Evolutionary conservation across 2,113 vertebrate species (phyloP), one percentile per base, ranked within the genome.

Genomic region (Orthochromis indermauri): DNA sequence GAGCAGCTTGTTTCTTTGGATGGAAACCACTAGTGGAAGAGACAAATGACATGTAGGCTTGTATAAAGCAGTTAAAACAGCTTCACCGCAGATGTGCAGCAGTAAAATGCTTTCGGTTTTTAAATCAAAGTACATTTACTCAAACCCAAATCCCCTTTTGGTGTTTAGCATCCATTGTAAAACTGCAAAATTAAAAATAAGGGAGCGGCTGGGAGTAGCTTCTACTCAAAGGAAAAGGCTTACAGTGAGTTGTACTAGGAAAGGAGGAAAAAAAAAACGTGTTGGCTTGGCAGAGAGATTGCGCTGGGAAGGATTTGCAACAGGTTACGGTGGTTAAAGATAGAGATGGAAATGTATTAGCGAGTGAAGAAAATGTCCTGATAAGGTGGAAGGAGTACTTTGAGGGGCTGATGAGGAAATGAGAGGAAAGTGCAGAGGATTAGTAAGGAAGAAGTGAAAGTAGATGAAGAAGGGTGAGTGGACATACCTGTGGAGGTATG

Each of bases 181-280:
- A 33, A 55, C 21, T 2, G 51, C 51, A 54, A 57, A 66, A 66
- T 66, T 37, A 5, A 37, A 66, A 37, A 12, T 66, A 37, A 37
- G 31, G 28, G 9, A 63, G 17, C 2, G 0, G 17, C 59, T n/a
- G 4, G 10, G 31, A 66, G 33, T 13, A 68, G 1, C 63, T 68
- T 21, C 61, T 68, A 40, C 35, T 40, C 35, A 68, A 68, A 42
- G 1, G 66, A 42, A 71, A 1, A 42, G 0, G 66, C 12, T 71
- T 42, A 16, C n/a, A 24, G 66, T 71, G 0, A 42, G 35, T 71
- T 71, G 11, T 37, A 68, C 11, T 4, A 40, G n/a, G 63, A 40
- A 71, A 71, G 63, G 35, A 42, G 35, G 10, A 0, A 2, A 2
- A 2, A 1, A 6, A 19, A 66, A n/a, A 66, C 0, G 2, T n/a